Conservation (phyloP, 2,113 vertebrate genomes). For the Lagopus muta region DNA sequence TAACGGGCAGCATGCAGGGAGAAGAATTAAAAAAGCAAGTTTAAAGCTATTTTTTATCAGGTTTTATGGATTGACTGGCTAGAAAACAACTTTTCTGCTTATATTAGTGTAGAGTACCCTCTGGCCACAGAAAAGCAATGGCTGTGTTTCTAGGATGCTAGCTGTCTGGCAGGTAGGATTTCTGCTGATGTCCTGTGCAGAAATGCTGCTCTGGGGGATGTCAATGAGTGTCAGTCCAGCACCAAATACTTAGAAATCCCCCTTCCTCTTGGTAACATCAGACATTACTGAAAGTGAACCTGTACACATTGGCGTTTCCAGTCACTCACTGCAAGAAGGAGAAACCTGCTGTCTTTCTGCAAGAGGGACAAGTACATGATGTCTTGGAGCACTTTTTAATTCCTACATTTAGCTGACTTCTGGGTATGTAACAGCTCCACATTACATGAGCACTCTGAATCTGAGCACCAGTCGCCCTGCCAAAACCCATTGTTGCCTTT, state of each 20-base stretch:
- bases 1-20: slow-evolving; percentile 3
- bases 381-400: neutral
- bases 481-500: slow-evolving; percentile 46
- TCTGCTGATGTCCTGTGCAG: neutral
- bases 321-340: neutral
- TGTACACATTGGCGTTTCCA: neutral
- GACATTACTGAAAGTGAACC: neutral
- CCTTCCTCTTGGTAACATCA: neutral
- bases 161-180: neutral
- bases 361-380: neutral
- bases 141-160: neutral
- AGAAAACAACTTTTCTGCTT: neutral
- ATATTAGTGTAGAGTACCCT: neutral
- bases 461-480: slow-evolving; percentile 5
- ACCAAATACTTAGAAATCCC: neutral
- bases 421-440: neutral
- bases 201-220: neutral
- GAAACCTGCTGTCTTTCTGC: neutral
- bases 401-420: neutral
- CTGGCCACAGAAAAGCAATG: neutral
- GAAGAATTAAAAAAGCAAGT: neutral
- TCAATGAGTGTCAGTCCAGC: neutral
- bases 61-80: neutral
- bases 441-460: neutral
- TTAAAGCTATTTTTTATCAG: slow-evolving; percentile 34